phyloP scores from a whole-genome alignment of 2,888 invertebrate species.

The Germaria angustata region DNA sequence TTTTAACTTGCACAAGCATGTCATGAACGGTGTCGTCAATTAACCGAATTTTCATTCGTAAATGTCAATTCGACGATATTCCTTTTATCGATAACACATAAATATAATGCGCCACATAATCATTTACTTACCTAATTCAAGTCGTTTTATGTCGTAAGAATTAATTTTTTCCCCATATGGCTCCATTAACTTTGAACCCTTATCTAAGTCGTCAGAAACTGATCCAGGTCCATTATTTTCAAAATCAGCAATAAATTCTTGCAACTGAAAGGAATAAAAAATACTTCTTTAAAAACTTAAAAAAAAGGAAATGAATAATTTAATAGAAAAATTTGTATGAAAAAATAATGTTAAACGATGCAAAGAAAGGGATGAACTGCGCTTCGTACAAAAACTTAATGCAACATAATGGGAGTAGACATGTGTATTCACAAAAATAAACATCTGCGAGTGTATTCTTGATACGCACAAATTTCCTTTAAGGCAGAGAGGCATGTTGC shows the following conservation, averaged over 20 bases:
- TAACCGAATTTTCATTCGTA: too few species aligned
- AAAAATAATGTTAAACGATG: too few species aligned
- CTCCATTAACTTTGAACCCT: slow-evolving; percentile 86
- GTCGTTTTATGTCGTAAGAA: slow-evolving; percentile 84
- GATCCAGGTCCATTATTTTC: slow-evolving; percentile 89
- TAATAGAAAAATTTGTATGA: too few species aligned
- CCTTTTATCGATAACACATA: too few species aligned
- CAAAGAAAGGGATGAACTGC: too few species aligned
- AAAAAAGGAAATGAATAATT: not conserved
- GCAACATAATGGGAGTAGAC: not conserved
- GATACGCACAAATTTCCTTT: not conserved
- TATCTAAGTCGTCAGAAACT: slow-evolving; percentile 88
- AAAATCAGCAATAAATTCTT: slow-evolving; percentile 87
- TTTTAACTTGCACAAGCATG: too few species aligned
- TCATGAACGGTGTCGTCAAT: too few species aligned
- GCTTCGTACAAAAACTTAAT: not conserved
- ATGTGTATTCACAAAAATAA: not conserved
- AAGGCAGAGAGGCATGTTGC: not conserved
- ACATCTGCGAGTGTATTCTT: not conserved
- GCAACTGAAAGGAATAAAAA: slow-evolving; percentile 70
- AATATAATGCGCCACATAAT: too few species aligned
- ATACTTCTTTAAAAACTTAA: too few species aligned
- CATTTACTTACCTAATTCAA: slow-evolving; percentile 75
- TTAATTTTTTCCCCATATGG: slow-evolving; percentile 82
- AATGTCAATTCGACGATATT: too few species aligned